Percentiles rank a stretch among this genome's conserved stretches.
Conservation (phyloP, 2,888 invertebrate genomes). For the Drosophila diplacantha region DNA sequence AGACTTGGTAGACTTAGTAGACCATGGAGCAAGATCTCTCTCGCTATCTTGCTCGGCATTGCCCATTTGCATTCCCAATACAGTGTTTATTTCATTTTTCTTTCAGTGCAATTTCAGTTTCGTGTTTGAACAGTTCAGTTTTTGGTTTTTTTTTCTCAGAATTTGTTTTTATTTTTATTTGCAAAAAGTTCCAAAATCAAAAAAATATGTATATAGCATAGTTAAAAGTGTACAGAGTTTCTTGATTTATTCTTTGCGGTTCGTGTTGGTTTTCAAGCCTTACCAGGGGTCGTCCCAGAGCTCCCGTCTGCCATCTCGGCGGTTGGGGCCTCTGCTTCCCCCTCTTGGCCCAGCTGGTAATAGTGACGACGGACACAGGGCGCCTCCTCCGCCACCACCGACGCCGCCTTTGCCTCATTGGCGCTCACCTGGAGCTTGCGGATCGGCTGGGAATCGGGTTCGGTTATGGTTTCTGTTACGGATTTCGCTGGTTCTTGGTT, state of each 20-base stretch:
- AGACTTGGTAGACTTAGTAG: conserved; percentile 18
- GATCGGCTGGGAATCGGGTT: conserved; percentile 48
- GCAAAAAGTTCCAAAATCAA: conserved; percentile 28
- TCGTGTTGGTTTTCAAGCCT: conserved; percentile 41
- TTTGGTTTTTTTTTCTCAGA: neutral
- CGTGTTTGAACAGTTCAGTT: conserved; percentile 25
- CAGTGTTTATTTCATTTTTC: conserved; percentile 16
- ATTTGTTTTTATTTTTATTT: conserved; percentile 28
- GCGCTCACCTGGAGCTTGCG: conserved; percentile 70
- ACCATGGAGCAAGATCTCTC: conserved; percentile 8
- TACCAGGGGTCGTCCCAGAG: conserved; percentile 60
- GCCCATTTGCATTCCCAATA: conserved; percentile 21
- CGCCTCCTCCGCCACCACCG: conserved; percentile 64
- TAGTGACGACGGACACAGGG: conserved; percentile 69
- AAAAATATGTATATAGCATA: conserved; percentile 24
- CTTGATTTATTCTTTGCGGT: conserved; percentile 15
- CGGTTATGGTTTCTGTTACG: conserved; percentile 28
- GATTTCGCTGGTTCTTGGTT: conserved; percentile 23
- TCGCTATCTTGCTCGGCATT: neutral
- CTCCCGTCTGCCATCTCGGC: conserved; percentile 10
- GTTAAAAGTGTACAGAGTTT: conserved; percentile 37
- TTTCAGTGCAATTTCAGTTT: conserved; percentile 22
- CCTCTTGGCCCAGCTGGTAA: conserved; percentile 72
- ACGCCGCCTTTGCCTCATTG: conserved; percentile 50
- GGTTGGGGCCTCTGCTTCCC: conserved; percentile 3